These are phyloP conservation scores for Cydia splendana DNA, from an alignment of 1,140 invertebrate species.

Conservation along the genomic window DNA sequence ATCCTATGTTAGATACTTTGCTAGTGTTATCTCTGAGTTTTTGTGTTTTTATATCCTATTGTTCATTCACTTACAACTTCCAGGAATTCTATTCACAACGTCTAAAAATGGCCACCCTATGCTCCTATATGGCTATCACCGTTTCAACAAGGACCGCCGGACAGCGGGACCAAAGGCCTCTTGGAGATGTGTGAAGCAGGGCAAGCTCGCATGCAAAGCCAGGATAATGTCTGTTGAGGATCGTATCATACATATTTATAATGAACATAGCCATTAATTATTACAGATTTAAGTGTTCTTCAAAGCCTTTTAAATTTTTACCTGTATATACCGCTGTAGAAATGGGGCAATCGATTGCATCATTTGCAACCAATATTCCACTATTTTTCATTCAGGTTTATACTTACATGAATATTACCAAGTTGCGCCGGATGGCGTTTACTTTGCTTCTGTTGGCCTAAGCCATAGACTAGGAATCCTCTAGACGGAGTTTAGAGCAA, in stretches of 20 bases:
- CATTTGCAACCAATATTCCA: too few relatives aligned
- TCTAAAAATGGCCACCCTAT: neutral
- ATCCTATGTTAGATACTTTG: too few relatives aligned
- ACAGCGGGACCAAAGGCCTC: neutral
- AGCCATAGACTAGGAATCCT: too few relatives aligned
- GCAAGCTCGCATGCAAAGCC: neutral
- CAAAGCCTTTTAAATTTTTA: too few relatives aligned
- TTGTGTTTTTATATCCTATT: neutral
- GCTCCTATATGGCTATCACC: neutral
- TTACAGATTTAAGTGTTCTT: too few relatives aligned
- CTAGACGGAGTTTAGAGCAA: too few relatives aligned
- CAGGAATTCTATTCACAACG: neutral
- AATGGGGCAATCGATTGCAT: too few relatives aligned
- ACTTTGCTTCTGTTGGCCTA: too few relatives aligned
- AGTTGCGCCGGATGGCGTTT: too few relatives aligned
- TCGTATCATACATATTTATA: neutral
- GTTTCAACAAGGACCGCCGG: slow-evolving; percentile 12
- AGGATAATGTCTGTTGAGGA: slow-evolving; percentile 2
- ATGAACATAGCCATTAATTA: neutral
- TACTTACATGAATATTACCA: too few relatives aligned
- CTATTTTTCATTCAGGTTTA: too few relatives aligned
- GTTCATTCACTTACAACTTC: neutral
- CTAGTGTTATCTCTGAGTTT: neutral
- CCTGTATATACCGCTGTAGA: too few relatives aligned
- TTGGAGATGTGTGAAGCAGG: slow-evolving; percentile 7